Base-by-base conservation (phyloP, 2,113 vertebrate genomes). In the Struthidea cinerea region DNA sequence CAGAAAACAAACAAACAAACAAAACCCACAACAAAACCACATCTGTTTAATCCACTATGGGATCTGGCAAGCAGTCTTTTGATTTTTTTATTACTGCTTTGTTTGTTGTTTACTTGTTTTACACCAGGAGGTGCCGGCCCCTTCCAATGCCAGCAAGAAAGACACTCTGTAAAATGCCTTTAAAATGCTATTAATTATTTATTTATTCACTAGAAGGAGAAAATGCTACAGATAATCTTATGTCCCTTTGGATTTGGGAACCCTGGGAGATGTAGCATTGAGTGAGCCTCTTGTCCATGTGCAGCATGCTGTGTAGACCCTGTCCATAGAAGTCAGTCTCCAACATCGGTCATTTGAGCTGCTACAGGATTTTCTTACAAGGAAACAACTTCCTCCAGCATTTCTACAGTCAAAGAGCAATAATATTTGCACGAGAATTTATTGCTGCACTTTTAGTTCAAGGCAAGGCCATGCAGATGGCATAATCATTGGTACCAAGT, bases 251-350 rank as follows among this genome's bases (percentile, higher is more conserved):
- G 50, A 32, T 37, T 9, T 76, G 13, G 4, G 28, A 69, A 52
- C 4, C 9, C 16, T 63, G 19, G 16, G 17, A 64, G 8, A 28
- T 0, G 2, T 14, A 56, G 35, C 33, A 35, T 8, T 3, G 1
- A 32, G 3, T 24, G 14, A 50, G 7, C 17, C 22, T 50, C 46
- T 53, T 37, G 56, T 13, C 12, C 26, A 33, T 2, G 1, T 18
- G 22, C 13, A 65, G 6, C 8, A 12, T 46, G 5, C 6, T 86
- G 12, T 2, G 9, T 10, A 44, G 26, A 64, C 6, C 10, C 4
- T 20, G n/a, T 27, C 32, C 28, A n/a, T 0, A 56, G 10, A 55
- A 41, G 2, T 47, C 6, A 76, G 44, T 49, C 16, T 78, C 20
- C 14, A 37, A 3, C 39, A 74, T 69, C 55, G 33, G 33, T 41